phyloP scores from a whole-genome alignment of 2,113 vertebrate species.

The Chitala chitala region DNA sequence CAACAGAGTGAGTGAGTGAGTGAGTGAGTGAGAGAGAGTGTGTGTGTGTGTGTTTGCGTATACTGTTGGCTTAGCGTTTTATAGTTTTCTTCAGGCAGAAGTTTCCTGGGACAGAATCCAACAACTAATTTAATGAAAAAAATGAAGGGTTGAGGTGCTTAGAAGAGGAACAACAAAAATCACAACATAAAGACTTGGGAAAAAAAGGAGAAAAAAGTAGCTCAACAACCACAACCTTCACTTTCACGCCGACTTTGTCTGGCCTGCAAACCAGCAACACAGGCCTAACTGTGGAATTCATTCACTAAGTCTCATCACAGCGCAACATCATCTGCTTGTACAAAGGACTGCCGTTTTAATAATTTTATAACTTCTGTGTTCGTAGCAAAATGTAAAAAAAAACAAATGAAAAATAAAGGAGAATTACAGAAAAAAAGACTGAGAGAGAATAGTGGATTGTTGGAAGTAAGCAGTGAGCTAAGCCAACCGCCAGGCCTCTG shows the following conservation, averaged over 20 bases:
- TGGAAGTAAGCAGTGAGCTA: slow-evolving; percentile 4
- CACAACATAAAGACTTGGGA: slow-evolving; percentile 6
- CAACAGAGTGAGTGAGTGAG: background rate
- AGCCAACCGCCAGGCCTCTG: background rate
- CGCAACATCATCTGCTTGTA: slow-evolving; percentile 12
- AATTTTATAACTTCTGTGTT: background rate
- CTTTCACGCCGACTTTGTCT: slow-evolving; percentile 20
- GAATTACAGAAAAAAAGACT: background rate
- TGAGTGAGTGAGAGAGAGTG: background rate
- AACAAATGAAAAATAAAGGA: slow-evolving; percentile 6
- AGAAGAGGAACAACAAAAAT: slow-evolving; percentile 18
- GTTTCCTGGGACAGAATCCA: slow-evolving; percentile 26
- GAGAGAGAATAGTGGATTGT: slow-evolving; percentile 1
- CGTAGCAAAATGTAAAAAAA: too few relatives aligned
- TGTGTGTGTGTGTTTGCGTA: background rate
- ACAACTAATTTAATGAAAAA: slow-evolving; percentile 16
- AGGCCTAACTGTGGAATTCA: slow-evolving; percentile 21
- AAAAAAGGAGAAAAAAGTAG: slow-evolving; percentile 19
- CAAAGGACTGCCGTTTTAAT: slow-evolving; percentile 22
- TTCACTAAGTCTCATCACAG: slow-evolving; percentile 23
- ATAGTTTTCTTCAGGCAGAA: slow-evolving; percentile 26
- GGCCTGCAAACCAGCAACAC: slow-evolving; percentile 25
- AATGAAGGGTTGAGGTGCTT: background rate
- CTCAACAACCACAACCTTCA: slow-evolving; percentile 1
- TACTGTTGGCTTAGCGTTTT: slow-evolving; percentile 22